phyloP scores from a whole-genome alignment of 2,888 invertebrate species.

The Zele albiditarsus region DNA sequence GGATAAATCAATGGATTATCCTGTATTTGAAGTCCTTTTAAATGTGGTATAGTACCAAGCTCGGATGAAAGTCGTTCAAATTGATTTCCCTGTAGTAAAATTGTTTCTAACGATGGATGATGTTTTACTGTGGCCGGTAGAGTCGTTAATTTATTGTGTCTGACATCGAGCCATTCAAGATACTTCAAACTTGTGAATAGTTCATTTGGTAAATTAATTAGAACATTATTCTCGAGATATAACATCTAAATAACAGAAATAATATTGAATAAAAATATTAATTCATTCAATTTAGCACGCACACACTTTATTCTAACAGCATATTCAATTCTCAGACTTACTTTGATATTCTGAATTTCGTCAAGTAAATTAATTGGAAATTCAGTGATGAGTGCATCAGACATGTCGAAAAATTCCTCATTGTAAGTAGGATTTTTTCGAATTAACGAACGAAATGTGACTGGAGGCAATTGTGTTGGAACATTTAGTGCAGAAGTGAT shows the following conservation, averaged over 20 bases:
- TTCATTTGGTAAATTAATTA: conserved; percentile 75
- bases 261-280: not conserved
- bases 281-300: not conserved
- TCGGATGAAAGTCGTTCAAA: conserved; percentile 78
- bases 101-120: conserved; percentile 77
- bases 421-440: conserved; percentile 54
- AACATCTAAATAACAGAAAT: conserved; percentile 69
- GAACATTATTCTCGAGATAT: conserved; percentile 76
- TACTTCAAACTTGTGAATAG: conserved; percentile 76
- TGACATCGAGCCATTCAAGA: conserved; percentile 79
- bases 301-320: no score
- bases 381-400: conserved; percentile 48
- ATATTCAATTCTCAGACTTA: conserved; percentile 38
- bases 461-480: conserved; percentile 12
- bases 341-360: conserved; percentile 53
- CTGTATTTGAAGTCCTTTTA: conserved; percentile 78
- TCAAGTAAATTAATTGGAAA: conserved; percentile 56
- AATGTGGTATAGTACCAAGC: conserved; percentile 75
- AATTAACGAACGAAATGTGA: conserved; percentile 33
- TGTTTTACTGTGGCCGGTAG: conserved; percentile 77
- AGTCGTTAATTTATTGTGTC: conserved; percentile 76
- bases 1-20: conserved; percentile 79
- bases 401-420: conserved; percentile 56
- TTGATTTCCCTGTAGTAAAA: conserved; percentile 79
- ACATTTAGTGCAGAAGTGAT: conserved; percentile 22